Evolutionary conservation across 2,888 invertebrate genomes (phyloP).

Genomic region (Hydrotaea cyrtoneurina): DNA sequence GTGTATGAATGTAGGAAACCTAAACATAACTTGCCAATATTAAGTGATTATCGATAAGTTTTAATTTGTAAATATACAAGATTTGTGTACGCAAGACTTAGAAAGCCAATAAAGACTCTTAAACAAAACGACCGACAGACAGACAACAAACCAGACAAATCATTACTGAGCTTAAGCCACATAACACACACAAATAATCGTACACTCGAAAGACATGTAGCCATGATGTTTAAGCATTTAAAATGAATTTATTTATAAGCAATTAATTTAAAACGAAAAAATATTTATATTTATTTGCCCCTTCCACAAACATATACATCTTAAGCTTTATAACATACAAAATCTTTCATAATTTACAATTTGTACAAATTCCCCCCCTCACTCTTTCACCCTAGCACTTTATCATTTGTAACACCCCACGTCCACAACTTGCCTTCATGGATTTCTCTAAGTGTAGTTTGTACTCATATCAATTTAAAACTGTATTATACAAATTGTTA

Average conservation of each 20-base stretch:
- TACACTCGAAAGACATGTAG: slow-evolving; percentile 64
- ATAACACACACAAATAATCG: slow-evolving; percentile 63
- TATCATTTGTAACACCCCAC: neutral
- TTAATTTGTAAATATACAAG: slow-evolving; percentile 51
- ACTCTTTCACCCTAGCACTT: neutral
- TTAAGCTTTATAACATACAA: slow-evolving; percentile 47
- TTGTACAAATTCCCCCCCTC: slow-evolving; percentile 53
- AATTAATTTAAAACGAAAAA: slow-evolving; percentile 4
- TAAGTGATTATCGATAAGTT: neutral
- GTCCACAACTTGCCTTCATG: neutral
- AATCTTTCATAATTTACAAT: slow-evolving; percentile 51
- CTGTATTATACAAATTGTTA: slow-evolving; percentile 55
- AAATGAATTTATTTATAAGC: slow-evolving; percentile 39
- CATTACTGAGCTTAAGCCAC: slow-evolving; percentile 17
- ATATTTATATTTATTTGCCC: slow-evolving; percentile 56
- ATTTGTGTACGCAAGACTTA: slow-evolving; percentile 74
- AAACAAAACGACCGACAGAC: neutral
- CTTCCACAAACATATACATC: slow-evolving; percentile 15
- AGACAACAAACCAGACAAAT: slow-evolving; percentile 28
- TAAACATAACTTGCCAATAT: slow-evolving; percentile 33
- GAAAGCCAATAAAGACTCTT: slow-evolving; percentile 81
- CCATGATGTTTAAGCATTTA: slow-evolving; percentile 78
- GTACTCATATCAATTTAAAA: neutral
- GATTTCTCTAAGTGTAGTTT: slow-evolving; percentile 46
- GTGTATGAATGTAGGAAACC: neutral